Evolutionary conservation across 2,888 invertebrate genomes (phyloP).

Genomic region (Leptarthrus brevirostris): DNA sequence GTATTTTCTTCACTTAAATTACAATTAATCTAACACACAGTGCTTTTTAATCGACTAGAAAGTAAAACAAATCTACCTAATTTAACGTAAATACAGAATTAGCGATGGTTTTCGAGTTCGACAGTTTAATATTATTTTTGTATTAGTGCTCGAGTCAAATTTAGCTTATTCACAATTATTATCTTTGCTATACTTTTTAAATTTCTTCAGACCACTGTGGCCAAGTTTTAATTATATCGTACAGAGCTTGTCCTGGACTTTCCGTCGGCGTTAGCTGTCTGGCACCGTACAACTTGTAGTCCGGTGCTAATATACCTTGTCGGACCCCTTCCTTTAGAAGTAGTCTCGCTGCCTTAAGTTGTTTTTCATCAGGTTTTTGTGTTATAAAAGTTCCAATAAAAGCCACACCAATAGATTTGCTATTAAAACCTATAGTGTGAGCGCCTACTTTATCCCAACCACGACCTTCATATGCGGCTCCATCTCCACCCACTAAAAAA

Average conservation of each 20-base stretch:
- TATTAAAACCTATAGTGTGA: conserved; percentile 76
- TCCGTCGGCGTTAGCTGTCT: conserved; percentile 74
- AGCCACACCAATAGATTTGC: conserved; percentile 75
- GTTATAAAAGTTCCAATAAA: conserved; percentile 79
- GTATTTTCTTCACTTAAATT: no score
- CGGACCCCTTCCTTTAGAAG: conserved; percentile 74
- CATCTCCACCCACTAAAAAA: conserved; percentile 84
- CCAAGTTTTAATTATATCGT: conserved; percentile 75
- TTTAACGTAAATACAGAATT: no score
- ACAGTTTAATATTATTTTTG: no score
- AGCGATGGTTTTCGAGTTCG: no score
- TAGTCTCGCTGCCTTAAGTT: conserved; percentile 72
- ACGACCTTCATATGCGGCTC: conserved; percentile 78
- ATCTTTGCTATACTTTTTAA: not conserved
- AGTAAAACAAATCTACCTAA: no score
- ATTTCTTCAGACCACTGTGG: conserved; percentile 69
- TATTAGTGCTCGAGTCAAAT: no score
- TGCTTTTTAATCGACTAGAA: no score
- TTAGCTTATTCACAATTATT: no score
- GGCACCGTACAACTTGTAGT: conserved; percentile 78
- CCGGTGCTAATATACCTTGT: conserved; percentile 70
- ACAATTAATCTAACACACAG: no score
- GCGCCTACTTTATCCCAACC: conserved; percentile 81
- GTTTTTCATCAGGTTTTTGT: conserved; percentile 68
- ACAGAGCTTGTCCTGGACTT: conserved; percentile 77